Percentiles rank a stretch among this genome's conserved stretches.
phyloP scores from a whole-genome alignment of 2,888 invertebrate species.

The Ophioninae sp. region DNA sequence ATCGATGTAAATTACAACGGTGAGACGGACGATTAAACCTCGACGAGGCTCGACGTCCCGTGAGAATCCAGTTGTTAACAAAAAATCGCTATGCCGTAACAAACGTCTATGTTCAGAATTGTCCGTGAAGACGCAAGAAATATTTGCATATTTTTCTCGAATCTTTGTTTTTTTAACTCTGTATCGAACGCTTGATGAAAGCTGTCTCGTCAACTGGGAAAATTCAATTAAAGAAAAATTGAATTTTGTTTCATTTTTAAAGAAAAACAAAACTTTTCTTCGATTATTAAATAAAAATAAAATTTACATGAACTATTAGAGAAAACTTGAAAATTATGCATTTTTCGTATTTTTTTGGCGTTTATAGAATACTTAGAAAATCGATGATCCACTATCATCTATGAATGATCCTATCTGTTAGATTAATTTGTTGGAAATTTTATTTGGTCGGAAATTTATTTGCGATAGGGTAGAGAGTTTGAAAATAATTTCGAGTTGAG shows the following conservation, averaged over 20 bases:
- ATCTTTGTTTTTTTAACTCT: conserved; percentile 30
- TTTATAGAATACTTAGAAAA: neutral
- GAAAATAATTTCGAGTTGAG: neutral
- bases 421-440: too few species aligned
- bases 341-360: neutral
- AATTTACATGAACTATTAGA: too few species aligned
- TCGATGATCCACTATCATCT: neutral
- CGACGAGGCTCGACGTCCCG: neutral
- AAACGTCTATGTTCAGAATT: neutral
- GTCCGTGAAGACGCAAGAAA: conserved; percentile 8
- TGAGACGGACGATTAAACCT: conserved; percentile 4
- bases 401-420: neutral
- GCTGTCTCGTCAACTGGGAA: conserved; percentile 26
- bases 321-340: too few species aligned
- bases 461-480: neutral
- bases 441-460: too few species aligned
- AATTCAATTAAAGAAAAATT: conserved; percentile 42
- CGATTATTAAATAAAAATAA: too few species aligned
- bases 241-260: neutral
- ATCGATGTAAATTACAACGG: conserved; percentile 58
- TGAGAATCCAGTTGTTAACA: conserved; percentile 20
- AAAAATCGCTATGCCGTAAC: conserved; percentile 45
- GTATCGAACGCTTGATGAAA: conserved; percentile 42
- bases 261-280: too few species aligned
- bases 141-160: conserved; percentile 31